Percentiles rank a stretch among this genome's conserved stretches.
phyloP scores from a whole-genome alignment of 2,113 vertebrate genomes.

The Gasterosteus nipponicus region DNA sequence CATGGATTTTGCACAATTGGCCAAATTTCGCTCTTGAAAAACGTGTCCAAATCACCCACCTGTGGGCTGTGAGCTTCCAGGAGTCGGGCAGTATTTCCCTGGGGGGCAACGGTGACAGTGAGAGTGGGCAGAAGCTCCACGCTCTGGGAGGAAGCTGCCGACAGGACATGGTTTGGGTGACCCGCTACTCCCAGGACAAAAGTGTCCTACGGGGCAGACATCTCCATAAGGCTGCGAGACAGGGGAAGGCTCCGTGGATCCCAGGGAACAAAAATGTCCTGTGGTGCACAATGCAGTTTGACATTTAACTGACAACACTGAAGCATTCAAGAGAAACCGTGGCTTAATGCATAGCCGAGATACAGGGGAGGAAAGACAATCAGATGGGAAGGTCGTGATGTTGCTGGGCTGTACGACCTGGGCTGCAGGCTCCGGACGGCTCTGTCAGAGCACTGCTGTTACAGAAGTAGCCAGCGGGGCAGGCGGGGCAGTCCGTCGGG shows the following conservation, averaged over 20 bases:
- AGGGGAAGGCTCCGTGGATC: slow-evolving; percentile 75
- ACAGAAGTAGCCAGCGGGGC: slow-evolving; percentile 81
- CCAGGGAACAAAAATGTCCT: slow-evolving; percentile 82
- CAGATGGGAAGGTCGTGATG: neutral
- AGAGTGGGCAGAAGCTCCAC: slow-evolving; percentile 76
- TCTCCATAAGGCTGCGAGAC: slow-evolving; percentile 82
- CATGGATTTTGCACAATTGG: neutral
- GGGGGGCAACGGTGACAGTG: slow-evolving; percentile 86
- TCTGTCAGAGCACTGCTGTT: slow-evolving; percentile 75
- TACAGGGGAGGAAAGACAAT: slow-evolving; percentile 7
- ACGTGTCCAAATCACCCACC: slow-evolving; percentile 60
- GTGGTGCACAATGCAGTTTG: slow-evolving; percentile 20
- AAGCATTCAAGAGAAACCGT: neutral
- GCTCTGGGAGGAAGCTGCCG: slow-evolving; percentile 83
- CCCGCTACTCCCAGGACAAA: slow-evolving; percentile 84
- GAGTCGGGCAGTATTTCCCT: slow-evolving; percentile 82
- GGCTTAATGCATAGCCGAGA: neutral
- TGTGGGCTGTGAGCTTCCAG: slow-evolving; percentile 74
- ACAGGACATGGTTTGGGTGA: slow-evolving; percentile 85
- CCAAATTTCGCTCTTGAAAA: neutral
- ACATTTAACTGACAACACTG: slow-evolving; percentile 30
- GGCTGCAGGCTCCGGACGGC: slow-evolving; percentile 78
- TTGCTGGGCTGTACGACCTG: slow-evolving; percentile 73
- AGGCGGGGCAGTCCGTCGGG: slow-evolving; percentile 75
- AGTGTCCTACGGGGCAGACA: slow-evolving; percentile 88